Evolutionary conservation across 2,797 vertebrate genomes (phyloP), one percentile per base, ranked within the genome.

Genomic region (Pipistrellus pipistrellus): DNA sequence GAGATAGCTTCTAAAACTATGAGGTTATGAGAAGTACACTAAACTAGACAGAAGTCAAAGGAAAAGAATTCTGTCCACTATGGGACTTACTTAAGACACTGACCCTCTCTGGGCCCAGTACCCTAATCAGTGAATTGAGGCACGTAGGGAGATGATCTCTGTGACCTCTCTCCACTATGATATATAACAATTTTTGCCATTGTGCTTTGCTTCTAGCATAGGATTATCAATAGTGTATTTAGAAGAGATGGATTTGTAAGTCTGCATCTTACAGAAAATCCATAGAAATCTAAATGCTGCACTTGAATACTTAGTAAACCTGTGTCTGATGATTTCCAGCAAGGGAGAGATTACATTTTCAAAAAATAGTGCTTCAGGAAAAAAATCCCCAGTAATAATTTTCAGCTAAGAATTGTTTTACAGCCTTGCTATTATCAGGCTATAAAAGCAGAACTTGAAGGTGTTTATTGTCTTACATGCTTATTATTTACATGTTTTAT

Each of bases 401-500:
- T 93, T 91, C 12, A 86, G 10, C 32, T 71, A n/a, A 95, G 35
- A 85, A 88, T 91, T 64, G 1, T 75, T 92, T 73, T 91, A 21
- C 59, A 78, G 15, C 64, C 64, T 86, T 23, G 41, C 51, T 51
- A 23, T 88, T 88, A 64, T 86, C n/a, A 80, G 38, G 18, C 38
- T 88, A 0, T 88, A 90, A 85, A 75, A 88, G 23, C 14, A 85
- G 62, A 81, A 72, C 27, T 88, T 64, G 46, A 95, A 93, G 32
- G 25, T 69, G 41, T 83, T 87, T 93, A 46, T 76, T 69, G 27
- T 57, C 51, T 90, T 80, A 48, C 1, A 18, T 62, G 8, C 59
- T 89, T 96, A 71, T 88, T 95, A 80, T 81, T 86, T 85, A 73
- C 9, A 35, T 87, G 25, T 66, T 94, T 72, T 81, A 83, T 75